These are phyloP conservation scores for Drosophila insularis DNA, from an alignment of 1,140 invertebrate genomes.

Conservation along the genomic window DNA sequence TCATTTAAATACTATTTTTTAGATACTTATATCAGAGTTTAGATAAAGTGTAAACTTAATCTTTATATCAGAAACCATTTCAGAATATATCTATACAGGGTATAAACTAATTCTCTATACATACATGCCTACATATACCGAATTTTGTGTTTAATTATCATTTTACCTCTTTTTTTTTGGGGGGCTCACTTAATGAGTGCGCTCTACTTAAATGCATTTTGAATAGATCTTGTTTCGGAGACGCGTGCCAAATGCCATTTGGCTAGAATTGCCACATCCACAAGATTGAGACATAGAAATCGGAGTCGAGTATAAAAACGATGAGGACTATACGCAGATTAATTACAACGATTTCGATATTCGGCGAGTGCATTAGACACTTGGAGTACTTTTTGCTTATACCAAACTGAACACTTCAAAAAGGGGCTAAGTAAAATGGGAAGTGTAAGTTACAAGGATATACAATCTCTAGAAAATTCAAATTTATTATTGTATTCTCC, in stretches of 20 bases:
- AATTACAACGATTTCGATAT: slow-evolving; percentile 66
- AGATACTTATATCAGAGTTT: too few species aligned
- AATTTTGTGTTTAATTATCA: slow-evolving; percentile 67
- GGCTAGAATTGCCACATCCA: slow-evolving; percentile 66
- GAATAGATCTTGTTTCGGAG: slow-evolving; percentile 53
- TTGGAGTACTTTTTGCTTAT: slow-evolving; percentile 23
- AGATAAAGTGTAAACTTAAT: too few species aligned
- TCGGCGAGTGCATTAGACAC: slow-evolving; percentile 56
- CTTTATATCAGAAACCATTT: background rate
- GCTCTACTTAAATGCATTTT: slow-evolving; percentile 35
- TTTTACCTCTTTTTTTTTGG: slow-evolving; percentile 45
- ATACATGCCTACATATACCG: slow-evolving; percentile 43
- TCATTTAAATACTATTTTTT: background rate
- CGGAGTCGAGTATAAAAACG: slow-evolving; percentile 62
- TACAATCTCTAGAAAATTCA: background rate
- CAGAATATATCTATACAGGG: background rate
- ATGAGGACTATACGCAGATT: slow-evolving; percentile 64
- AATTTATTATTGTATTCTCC: background rate
- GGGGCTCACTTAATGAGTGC: slow-evolving; percentile 62
- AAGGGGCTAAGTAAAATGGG: slow-evolving; percentile 38
- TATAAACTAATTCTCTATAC: background rate
- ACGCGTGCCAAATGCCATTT: slow-evolving; percentile 45
- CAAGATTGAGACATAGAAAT: slow-evolving; percentile 30
- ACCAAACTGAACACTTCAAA: background rate
- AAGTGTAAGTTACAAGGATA: slow-evolving; percentile 54